Evolutionary conservation across 2,113 vertebrate species (phyloP).

Genomic region (Poeciliopsis occidentalis): DNA sequence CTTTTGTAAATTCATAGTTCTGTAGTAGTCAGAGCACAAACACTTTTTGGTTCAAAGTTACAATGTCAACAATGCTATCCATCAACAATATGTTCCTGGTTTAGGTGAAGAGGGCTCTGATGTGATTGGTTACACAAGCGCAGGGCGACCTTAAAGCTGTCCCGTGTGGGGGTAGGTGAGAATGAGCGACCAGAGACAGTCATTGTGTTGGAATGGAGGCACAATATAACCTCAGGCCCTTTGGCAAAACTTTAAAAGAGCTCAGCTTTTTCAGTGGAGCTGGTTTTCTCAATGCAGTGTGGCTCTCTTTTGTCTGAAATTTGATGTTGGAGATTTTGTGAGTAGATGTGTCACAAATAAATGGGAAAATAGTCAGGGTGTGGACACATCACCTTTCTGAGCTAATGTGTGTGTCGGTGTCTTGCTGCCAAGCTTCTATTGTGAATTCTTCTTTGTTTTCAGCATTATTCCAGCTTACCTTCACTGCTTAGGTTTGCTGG

Average conservation of each 20-base stretch:
- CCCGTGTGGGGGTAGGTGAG: conserved; percentile 69
- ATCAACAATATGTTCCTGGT: conserved; percentile 38
- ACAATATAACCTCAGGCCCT: conserved; percentile 61
- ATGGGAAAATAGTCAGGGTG: conserved; percentile 49
- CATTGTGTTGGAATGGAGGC: conserved; percentile 69
- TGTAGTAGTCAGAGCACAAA: conserved; percentile 1
- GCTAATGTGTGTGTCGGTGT: conserved; percentile 48
- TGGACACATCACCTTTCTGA: conserved; percentile 47
- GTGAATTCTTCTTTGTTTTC: conserved; percentile 57
- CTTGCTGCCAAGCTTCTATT: conserved; percentile 54
- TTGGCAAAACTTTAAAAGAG: conserved; percentile 69
- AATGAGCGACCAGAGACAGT: conserved; percentile 60
- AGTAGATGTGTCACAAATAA: conserved; percentile 58
- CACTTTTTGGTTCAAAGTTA: conserved; percentile 31
- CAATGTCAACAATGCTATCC: conserved; percentile 36
- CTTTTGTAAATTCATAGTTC: conserved; percentile 44
- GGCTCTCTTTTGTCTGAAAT: conserved; percentile 58
- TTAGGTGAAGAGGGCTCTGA: conserved; percentile 48
- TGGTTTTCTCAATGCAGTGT: conserved; percentile 48
- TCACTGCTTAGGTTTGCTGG: conserved; percentile 30
- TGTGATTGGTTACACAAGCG: conserved; percentile 37
- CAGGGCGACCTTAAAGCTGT: conserved; percentile 34
- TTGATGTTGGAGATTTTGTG: conserved; percentile 46
- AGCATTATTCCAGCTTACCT: conserved; percentile 57
- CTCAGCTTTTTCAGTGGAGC: conserved; percentile 43